A percentile compares a stretch with the other conserved stretches of the same genome.
Conservation (phyloP, 92 coral and sea anemone genomes). For the Montipora capitata region DNA sequence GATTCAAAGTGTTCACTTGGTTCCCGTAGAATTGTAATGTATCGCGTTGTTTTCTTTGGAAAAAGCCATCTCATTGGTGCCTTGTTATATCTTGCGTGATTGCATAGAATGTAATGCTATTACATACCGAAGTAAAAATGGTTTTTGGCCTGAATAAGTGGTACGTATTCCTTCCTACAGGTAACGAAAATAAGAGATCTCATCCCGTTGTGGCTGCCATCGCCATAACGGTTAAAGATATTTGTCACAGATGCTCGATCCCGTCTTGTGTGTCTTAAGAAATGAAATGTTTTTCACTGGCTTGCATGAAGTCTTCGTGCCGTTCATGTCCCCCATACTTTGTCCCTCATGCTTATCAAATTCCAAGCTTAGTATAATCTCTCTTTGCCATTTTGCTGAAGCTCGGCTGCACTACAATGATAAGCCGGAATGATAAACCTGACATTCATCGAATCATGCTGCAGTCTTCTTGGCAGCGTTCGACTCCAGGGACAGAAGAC, state of each 20-base stretch:
- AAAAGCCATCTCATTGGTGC: conserved; percentile 66
- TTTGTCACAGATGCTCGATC: conserved; percentile 58
- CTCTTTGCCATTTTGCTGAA: background rate
- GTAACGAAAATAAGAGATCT: conserved; percentile 26
- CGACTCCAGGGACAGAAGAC: too few species aligned
- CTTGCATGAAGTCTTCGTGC: background rate
- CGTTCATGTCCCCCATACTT: too few species aligned
- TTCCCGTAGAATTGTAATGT: conserved; percentile 79
- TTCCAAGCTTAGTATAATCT: background rate
- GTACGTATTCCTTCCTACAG: background rate
- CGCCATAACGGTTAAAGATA: conserved; percentile 52
- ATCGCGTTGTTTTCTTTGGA: conserved; percentile 67
- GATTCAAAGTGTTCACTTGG: conserved; percentile 82
- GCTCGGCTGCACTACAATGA: background rate
- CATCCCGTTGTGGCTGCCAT: too few species aligned
- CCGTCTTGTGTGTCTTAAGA: conserved; percentile 54
- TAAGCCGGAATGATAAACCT: too few species aligned
- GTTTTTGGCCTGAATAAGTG: conserved; percentile 7
- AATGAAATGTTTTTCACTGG: conserved; percentile 36
- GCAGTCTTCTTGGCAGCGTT: too few species aligned
- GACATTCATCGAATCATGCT: too few species aligned
- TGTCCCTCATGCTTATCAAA: too few species aligned
- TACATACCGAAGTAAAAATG: conserved; percentile 4
- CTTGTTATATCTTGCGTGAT: conserved; percentile 84
- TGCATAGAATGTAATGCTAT: conserved; percentile 72